Percentiles rank a stretch among this genome's conserved stretches.
phyloP scores from a whole-genome alignment of 2,888 invertebrate species.

The Zhengitettix transpicula region DNA sequence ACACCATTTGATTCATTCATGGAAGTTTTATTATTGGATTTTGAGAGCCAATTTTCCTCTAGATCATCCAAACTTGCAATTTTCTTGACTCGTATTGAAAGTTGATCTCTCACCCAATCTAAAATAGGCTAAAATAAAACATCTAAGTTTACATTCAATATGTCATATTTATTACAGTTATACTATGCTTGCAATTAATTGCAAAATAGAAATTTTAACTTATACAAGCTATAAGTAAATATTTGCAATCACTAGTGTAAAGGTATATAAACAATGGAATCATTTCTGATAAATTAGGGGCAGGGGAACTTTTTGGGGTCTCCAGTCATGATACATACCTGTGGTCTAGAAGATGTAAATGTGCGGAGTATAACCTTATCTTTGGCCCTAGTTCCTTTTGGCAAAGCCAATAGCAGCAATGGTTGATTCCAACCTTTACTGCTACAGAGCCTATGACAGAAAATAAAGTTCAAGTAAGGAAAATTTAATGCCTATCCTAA shows the following conservation, averaged over 20 bases:
- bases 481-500: too few relatives aligned
- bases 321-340: slow-evolving; percentile 10
- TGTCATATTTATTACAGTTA: too few relatives aligned
- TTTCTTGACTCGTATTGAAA: slow-evolving; percentile 24
- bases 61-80: slow-evolving; percentile 20
- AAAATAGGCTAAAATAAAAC: slow-evolving; percentile 20
- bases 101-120: slow-evolving; percentile 28
- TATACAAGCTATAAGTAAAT: too few relatives aligned
- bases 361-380: slow-evolving; percentile 26
- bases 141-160: too few relatives aligned
- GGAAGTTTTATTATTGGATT: slow-evolving; percentile 12
- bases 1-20: slow-evolving; percentile 6
- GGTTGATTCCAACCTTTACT: slow-evolving; percentile 28
- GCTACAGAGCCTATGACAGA: slow-evolving; percentile 24
- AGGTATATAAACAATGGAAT: too few relatives aligned
- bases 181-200: too few relatives aligned
- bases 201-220: too few relatives aligned
- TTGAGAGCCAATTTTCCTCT: slow-evolving; percentile 18
- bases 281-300: too few relatives aligned
- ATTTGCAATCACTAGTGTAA: too few relatives aligned
- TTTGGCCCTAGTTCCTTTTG: slow-evolving; percentile 27
- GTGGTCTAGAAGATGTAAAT: slow-evolving; percentile 20
- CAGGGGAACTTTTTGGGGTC: too few relatives aligned
- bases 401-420: slow-evolving; percentile 28
- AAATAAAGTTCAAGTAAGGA: too few relatives aligned